Percentiles rank a stretch among this genome's conserved stretches.
Conservation (phyloP, 2,888 invertebrate species). For the Parochlus steinenii region DNA sequence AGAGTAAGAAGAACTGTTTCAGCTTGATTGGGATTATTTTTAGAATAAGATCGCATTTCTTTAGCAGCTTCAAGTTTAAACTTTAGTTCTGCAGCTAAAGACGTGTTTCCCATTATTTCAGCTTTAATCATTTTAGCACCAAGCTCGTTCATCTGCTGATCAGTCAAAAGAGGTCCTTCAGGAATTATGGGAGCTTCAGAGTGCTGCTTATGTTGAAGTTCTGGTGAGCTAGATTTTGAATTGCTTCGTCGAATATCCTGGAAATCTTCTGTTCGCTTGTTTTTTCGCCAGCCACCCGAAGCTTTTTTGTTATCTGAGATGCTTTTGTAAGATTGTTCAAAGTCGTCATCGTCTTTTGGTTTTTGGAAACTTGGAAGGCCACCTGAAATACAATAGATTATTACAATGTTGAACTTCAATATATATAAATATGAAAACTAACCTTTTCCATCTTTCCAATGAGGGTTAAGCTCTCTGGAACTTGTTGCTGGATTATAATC, state of each 20-base stretch:
- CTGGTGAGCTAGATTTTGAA: conserved; percentile 2
- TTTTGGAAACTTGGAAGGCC: conserved; percentile 49
- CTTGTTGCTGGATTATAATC: conserved; percentile 56
- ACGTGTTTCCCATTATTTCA: conserved; percentile 74
- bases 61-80: conserved; percentile 55
- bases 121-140: conserved; percentile 86
- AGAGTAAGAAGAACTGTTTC: conserved; percentile 47
- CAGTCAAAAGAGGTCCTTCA: conserved; percentile 39
- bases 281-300: conserved; percentile 17
- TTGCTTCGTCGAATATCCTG: neutral
- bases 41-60: conserved; percentile 24
- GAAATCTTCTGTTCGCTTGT: conserved; percentile 4
- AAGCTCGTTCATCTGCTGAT: conserved; percentile 77
- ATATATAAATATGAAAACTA: no score
- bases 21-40: conserved; percentile 22
- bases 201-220: neutral
- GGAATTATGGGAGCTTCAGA: conserved; percentile 6
- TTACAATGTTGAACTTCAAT: no score
- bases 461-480: conserved; percentile 70
- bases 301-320: conserved; percentile 5
- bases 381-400: no score
- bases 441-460: conserved; percentile 83
- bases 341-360: conserved; percentile 27
- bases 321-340: conserved; percentile 14
- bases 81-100: conserved; percentile 52